phyloP scores from a whole-genome alignment of 2,888 invertebrate species.

The Lochmaea crataegi region DNA sequence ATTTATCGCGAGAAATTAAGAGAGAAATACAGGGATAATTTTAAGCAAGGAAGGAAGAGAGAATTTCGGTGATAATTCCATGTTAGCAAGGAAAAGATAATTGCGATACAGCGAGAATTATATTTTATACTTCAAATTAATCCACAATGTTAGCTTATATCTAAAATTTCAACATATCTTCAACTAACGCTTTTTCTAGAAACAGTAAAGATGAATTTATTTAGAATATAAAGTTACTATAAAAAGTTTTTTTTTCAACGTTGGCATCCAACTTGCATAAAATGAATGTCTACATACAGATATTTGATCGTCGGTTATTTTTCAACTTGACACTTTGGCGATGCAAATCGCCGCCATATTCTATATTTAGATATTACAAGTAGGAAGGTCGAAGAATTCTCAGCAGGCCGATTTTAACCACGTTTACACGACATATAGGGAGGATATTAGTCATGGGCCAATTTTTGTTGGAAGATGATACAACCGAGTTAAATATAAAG shows the following conservation, averaged over 20 bases:
- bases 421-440: slow-evolving; percentile 30
- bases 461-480: not conserved
- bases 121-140: too few relatives aligned
- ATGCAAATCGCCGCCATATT: slow-evolving; percentile 31
- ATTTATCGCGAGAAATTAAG: too few relatives aligned
- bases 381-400: slow-evolving; percentile 36
- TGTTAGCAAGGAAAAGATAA: too few relatives aligned
- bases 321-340: slow-evolving; percentile 30
- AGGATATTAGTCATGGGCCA: slow-evolving; percentile 28
- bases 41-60: too few relatives aligned
- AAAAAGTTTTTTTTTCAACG: not conserved
- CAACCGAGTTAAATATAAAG: not conserved
- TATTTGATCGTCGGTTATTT: slow-evolving; percentile 31
- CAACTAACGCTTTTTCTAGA: not conserved
- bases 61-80: too few relatives aligned
- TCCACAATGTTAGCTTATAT: too few relatives aligned
- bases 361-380: slow-evolving; percentile 37
- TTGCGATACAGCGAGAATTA: too few relatives aligned
- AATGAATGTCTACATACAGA: slow-evolving; percentile 17
- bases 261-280: not conserved
- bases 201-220: not conserved
- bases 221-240: not conserved
- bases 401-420: slow-evolving; percentile 26
- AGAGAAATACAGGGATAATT: too few relatives aligned
- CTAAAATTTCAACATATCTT: not conserved